These are phyloP conservation scores for Ochropacha duplaris DNA, from an alignment of 2,888 invertebrate genomes.

Conservation along the genomic window DNA sequence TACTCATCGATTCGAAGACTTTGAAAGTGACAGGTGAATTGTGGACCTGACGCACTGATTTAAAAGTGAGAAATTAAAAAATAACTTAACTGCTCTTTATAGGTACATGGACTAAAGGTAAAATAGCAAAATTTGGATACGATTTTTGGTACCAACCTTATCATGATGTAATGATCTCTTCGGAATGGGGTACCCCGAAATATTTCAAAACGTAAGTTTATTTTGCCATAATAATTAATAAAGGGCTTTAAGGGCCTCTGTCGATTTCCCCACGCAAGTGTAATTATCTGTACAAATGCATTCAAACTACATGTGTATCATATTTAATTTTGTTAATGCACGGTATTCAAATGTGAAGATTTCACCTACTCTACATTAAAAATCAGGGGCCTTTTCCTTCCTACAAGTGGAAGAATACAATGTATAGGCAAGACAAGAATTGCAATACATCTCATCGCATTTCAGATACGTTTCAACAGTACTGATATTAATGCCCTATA, in stretches of 20 bases:
- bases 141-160: slow-evolving; percentile 99
- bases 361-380: no score
- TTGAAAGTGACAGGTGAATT: slow-evolving; percentile 87
- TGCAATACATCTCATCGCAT: neutral
- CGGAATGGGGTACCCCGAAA: slow-evolving; percentile 96
- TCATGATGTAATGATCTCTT: slow-evolving; percentile 93
- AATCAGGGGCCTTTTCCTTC: no score
- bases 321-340: no score
- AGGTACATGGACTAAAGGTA: slow-evolving; percentile 90
- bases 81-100: slow-evolving; percentile 18
- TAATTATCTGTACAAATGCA: neutral
- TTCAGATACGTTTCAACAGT: neutral
- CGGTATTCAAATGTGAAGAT: no score
- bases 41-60: slow-evolving; percentile 25
- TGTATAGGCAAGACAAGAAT: neutral
- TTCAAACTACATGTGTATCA: no score
- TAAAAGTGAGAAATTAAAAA: slow-evolving; percentile 13
- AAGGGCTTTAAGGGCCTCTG: no score
- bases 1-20: slow-evolving; percentile 92
- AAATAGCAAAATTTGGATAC: slow-evolving; percentile 91
- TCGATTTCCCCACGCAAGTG: neutral
- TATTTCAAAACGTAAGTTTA: slow-evolving; percentile 86
- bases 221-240: slow-evolving; percentile 45
- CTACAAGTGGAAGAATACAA: no score
- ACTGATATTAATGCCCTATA: neutral